Percentiles rank a stretch among this genome's conserved stretches.
Evolutionary conservation across 2,113 vertebrate genomes (phyloP).

Genomic region (Ceyx melanurus): DNA sequence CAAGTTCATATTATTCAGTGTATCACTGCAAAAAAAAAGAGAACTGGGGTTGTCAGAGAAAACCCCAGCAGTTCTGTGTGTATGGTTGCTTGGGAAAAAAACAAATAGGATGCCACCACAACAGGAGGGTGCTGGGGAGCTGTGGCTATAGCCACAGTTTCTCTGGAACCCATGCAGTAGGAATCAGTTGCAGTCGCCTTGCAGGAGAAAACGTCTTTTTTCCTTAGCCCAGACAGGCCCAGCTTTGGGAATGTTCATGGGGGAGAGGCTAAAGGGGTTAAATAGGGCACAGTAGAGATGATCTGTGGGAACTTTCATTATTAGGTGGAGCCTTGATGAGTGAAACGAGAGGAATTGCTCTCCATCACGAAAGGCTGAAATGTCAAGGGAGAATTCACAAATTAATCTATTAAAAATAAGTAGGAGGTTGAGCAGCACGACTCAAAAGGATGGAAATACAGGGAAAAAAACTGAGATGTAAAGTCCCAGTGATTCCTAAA

Average conservation of each 20-base stretch:
- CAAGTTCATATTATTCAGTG: background rate
- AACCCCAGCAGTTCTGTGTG: background rate
- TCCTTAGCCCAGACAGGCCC: background rate
- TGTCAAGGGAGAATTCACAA: constrained; percentile 43
- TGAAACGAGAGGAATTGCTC: constrained; percentile 55
- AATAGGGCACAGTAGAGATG: constrained; percentile 1
- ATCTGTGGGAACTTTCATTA: constrained; percentile 49
- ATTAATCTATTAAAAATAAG: constrained; percentile 67
- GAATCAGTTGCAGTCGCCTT: background rate
- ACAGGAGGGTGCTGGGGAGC: background rate
- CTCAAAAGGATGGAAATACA: constrained; percentile 30
- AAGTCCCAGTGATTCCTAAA: background rate
- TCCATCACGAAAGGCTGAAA: constrained; percentile 52
- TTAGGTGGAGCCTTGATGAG: constrained; percentile 47
- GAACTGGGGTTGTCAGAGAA: background rate
- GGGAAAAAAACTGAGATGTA: constrained; percentile 9
- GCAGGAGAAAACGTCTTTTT: constrained; percentile 16
- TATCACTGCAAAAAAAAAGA: background rate
- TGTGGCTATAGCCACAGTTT: background rate
- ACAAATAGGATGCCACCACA: background rate
- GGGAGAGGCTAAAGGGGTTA: constrained; percentile 38
- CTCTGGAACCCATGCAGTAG: background rate
- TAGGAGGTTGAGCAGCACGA: background rate
- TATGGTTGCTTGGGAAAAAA: background rate
- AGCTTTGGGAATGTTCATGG: background rate